Percentiles rank a stretch among this genome's conserved stretches.
Conservation (phyloP, 92 coral and sea anemone species). For the Porites rus region DNA sequence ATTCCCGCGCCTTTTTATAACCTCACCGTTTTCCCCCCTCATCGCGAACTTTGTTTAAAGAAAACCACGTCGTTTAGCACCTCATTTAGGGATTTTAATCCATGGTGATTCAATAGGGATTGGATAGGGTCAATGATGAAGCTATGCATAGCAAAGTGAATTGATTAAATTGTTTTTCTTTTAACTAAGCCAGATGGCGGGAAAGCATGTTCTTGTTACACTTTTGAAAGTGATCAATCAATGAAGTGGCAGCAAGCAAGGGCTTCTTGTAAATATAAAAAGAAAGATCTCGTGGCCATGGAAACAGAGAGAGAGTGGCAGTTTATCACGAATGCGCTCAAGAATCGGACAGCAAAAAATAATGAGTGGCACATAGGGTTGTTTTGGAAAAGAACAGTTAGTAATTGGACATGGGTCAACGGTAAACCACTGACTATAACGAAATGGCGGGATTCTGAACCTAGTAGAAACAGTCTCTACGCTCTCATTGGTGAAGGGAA, state of each 20-base stretch:
- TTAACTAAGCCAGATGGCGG: background rate
- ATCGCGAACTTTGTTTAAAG: too few relatives aligned
- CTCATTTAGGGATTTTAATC: too few relatives aligned
- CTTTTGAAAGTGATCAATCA: background rate
- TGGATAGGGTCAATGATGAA: too few relatives aligned
- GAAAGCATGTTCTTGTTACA: conserved; percentile 43
- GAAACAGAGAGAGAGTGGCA: conserved; percentile 50
- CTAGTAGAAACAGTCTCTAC: background rate
- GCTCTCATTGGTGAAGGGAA: background rate
- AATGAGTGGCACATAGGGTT: background rate
- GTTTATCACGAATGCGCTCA: conserved; percentile 29
- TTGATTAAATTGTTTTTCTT: too few relatives aligned
- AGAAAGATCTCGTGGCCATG: conserved; percentile 36
- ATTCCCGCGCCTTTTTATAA: too few relatives aligned
- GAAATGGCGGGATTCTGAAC: background rate
- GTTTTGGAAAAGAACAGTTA: background rate
- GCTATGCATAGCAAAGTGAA: too few relatives aligned
- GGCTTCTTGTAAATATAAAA: background rate
- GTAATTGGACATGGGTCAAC: background rate
- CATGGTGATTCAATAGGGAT: too few relatives aligned
- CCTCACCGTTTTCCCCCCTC: too few relatives aligned
- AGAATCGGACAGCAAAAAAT: background rate
- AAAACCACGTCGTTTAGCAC: too few relatives aligned
- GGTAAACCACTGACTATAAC: background rate
- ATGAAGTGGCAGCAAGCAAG: background rate